phyloP scores from a whole-genome alignment of 2,797 vertebrate genomes.

The Pelodytes ibericus region DNA sequence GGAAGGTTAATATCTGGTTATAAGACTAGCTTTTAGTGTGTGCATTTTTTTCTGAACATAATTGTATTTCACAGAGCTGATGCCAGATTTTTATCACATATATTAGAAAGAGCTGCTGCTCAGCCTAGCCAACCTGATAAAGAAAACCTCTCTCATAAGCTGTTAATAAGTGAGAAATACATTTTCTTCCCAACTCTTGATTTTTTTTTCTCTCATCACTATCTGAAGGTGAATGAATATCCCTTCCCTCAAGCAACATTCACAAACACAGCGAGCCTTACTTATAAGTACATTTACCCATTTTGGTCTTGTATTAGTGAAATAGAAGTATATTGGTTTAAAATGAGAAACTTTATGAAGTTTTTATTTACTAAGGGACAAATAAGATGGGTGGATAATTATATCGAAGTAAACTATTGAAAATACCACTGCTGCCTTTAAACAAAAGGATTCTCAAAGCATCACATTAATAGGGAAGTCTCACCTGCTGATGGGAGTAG shows the following conservation, averaged over 20 bases:
- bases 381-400: background rate
- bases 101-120: constrained; percentile 34
- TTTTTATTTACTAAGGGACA: background rate
- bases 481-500: too few species aligned
- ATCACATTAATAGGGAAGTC: too few species aligned
- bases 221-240: constrained; percentile 20
- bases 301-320: background rate
- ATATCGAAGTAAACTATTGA: background rate
- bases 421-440: too few species aligned
- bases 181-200: background rate
- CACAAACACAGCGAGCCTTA: background rate
- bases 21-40: constrained; percentile 21
- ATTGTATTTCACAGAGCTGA: constrained; percentile 26
- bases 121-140: constrained; percentile 13
- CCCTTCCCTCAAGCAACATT: constrained; percentile 5
- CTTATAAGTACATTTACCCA: background rate
- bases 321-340: constrained; percentile 2
- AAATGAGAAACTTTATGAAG: background rate
- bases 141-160: constrained; percentile 18
- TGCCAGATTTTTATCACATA: constrained; percentile 31
- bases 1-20: constrained; percentile 41
- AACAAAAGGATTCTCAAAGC: too few species aligned
- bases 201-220: constrained; percentile 3
- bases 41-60: constrained; percentile 24
- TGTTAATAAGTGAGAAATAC: constrained; percentile 38